Base-by-base conservation (phyloP, 2,888 invertebrate genomes). In the Andrena haemorrhoa region DNA sequence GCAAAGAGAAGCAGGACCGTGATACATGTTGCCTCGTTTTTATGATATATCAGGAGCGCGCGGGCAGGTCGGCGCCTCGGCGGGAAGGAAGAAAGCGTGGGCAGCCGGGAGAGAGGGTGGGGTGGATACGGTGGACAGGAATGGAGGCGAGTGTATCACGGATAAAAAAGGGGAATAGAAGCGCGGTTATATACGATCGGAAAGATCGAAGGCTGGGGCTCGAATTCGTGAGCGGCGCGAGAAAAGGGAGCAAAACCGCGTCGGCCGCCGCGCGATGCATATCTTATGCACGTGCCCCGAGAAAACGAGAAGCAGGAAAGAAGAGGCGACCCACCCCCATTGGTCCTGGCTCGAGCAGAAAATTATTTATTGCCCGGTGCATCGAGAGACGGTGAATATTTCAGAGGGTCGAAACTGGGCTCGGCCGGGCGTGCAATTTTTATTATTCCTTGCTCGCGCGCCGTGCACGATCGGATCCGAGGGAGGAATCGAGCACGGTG, bases 151-250 rank as follows among this genome's bases (percentile, higher is more conserved):
- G 65, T 65, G 69, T 51, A 70, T 53, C 47, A 65, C 31, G 26
- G 61, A 75, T 70, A 73, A 69, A 60, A 75, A 56, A 26, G 64
- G 68, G 77, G 75, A 41, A 82, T 75, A 79, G 76, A 58, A 69
- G 35, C 58, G 53, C 33, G 60, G 69, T 85, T 86, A 86, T 87
- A 83, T 85, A 86, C 78, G 87, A 85, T 81, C 71, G 83, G 82
- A 73, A 56, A 75, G 70, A 65, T 64, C 49, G 68, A 82, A 72
- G 75, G 47, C 73, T 23, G 66, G 63, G 41, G 6, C 63, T 82
- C 74, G 80, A 79, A 68, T 79, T 76, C 75, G 79, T 70, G 69
- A 71, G 8, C 64, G 64, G 53, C 68, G 82, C 77, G 70, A 69
- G 79, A 84, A 83, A 83, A 81, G 75, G 60, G 76, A 82, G 78